Evolutionary conservation across 2,113 vertebrate species (phyloP), one percentile per base, ranked within the genome.

Genomic region (Podiceps cristatus): DNA sequence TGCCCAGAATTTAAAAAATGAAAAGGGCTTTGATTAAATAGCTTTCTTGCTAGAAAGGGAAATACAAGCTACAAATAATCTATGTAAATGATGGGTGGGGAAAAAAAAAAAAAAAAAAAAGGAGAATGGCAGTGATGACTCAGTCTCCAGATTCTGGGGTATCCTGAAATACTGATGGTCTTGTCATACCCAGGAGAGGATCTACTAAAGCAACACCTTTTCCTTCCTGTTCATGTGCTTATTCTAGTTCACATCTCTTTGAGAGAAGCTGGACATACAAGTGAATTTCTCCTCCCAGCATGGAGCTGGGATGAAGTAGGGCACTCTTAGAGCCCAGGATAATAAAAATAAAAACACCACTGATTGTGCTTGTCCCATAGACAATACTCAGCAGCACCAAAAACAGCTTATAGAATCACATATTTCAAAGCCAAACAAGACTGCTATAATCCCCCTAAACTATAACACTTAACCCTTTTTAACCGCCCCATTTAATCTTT

Each of bases 151-250:
- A 37, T 28, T 72, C 44, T n/a, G 11, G 9, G 4, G 5, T 63
- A 8, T 58, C 50, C 16, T 75, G 29, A 83, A 79, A 86, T 56
- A 56, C 7, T 89, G 28, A 69, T 68, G 13, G 31, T 88, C 11
- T 69, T 11, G 0, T 59, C 1, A 2, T 28, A 44, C 13, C 5
- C 6, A 13, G 12, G 11, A 71, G 24, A 52, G 5, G 18, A 53
- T 19, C 42, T 83, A 27, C 27, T 49, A 13, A 16, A 73, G 7
- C 15, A 80, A n/a, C 6, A 4, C 11, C 37, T 50, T 78, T 59
- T 37, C 10, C 13, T 72, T 75, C 53, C 58, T 35, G 11, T 68
- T 79, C 16, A 9, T 79, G 24, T 3, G n/a, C 8, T 71, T 63
- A 12, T 37, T 92, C 11, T 40, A n/a, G 10, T 73, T 77, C 37